A percentile compares a stretch with the other conserved stretches of the same genome.
phyloP scores from a whole-genome alignment of 2,113 vertebrate genomes.

The Mormoops blainvillei region DNA sequence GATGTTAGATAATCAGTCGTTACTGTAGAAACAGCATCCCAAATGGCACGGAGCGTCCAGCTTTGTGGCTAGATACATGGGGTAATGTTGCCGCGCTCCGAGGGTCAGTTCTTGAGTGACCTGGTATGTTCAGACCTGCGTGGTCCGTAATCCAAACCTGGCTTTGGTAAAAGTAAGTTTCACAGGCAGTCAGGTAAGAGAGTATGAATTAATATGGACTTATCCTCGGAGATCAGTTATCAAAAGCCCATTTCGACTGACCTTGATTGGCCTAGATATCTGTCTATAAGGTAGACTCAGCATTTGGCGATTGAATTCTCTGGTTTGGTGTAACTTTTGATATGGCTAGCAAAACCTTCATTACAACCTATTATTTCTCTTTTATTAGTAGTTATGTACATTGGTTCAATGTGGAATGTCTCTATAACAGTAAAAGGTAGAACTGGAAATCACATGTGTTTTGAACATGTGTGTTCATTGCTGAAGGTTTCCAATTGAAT shows the following conservation, averaged over 20 bases:
- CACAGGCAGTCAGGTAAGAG: not conserved
- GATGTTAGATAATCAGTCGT: not conserved
- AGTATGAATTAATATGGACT: not conserved
- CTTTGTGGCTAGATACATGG: not conserved
- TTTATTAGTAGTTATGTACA: not conserved
- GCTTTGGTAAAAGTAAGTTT: not conserved
- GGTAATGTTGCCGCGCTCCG: not conserved
- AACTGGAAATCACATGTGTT: not conserved
- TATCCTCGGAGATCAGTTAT: not conserved
- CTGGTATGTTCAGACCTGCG: not conserved
- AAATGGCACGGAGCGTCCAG: not conserved
- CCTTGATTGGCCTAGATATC: not conserved
- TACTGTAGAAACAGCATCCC: not conserved
- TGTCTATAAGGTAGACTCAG: not conserved
- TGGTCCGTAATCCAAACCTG: not conserved
- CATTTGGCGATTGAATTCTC: not conserved
- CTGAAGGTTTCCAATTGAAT: not conserved
- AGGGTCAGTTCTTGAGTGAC: not conserved
- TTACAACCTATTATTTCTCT: not conserved
- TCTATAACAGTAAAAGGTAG: not conserved
- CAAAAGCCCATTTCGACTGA: not conserved
- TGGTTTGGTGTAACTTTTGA: not conserved
- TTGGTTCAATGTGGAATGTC: not conserved
- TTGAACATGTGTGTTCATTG: not conserved
- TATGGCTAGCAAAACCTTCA: not conserved